These are phyloP conservation scores for Colostygia pectinataria DNA, from an alignment of 2,888 invertebrate genomes.

Conservation along the genomic window DNA sequence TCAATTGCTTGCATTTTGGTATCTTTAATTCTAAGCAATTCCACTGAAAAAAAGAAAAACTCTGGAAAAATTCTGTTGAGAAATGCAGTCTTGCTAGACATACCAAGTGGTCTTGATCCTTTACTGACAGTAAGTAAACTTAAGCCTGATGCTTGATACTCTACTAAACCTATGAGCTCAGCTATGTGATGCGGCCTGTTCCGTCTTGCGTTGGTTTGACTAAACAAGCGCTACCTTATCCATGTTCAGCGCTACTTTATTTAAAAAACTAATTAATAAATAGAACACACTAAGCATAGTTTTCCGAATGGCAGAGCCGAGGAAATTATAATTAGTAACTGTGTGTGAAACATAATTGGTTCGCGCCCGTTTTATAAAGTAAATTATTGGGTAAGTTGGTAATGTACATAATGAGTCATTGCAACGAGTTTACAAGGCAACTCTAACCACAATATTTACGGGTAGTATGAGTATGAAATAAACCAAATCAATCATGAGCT, in stretches of 20 bases:
- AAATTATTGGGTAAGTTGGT: slow-evolving; percentile 19
- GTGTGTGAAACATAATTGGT: slow-evolving; percentile 62
- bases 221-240: slow-evolving; percentile 7
- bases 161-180: no score
- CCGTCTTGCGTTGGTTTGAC: no score
- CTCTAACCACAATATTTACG: slow-evolving; percentile 15
- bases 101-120: no score
- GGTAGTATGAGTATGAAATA: slow-evolving; percentile 3
- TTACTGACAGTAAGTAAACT: no score
- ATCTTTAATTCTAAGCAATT: no score
- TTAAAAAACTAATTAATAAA: slow-evolving; percentile 61
- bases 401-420: slow-evolving; percentile 17
- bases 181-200: no score
- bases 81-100: no score
- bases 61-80: no score
- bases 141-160: no score
- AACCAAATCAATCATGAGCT: slow-evolving; percentile 1
- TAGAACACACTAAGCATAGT: slow-evolving; percentile 64
- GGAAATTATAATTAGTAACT: slow-evolving; percentile 69
- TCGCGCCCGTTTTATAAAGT: slow-evolving; percentile 48
- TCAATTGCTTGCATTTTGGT: no score
- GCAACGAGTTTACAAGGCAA: slow-evolving; percentile 15
- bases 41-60: no score
- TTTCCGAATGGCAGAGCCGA: slow-evolving; percentile 59
- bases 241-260: slow-evolving; percentile 53